Conservation (phyloP, 2,113 vertebrate genomes). For the Erythrolamprus reginae region DNA sequence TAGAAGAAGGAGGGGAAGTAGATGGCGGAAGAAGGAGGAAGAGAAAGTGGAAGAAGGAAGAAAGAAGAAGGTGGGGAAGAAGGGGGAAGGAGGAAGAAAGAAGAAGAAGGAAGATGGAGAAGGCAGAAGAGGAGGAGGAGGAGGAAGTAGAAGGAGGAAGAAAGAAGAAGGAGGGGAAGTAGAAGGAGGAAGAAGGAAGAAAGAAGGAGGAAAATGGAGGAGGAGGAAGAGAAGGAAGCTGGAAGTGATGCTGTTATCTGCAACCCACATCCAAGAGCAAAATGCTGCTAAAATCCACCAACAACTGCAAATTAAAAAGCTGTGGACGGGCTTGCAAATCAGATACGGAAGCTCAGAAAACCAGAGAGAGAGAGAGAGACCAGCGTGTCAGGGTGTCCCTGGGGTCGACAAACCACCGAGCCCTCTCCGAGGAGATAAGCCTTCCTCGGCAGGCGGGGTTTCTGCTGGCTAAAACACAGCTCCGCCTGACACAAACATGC, state of each 20-base stretch:
- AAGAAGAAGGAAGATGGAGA: fast-evolving
- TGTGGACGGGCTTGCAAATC: not conserved
- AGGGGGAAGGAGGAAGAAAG: not conserved
- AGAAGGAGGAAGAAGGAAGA: not conserved
- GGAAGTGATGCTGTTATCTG: not conserved
- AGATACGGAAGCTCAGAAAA: not conserved
- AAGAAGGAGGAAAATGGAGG: fast-evolving
- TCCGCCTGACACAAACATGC: not conserved
- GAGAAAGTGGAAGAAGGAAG: not conserved
- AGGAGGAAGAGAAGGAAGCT: not conserved
- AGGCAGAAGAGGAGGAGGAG: not conserved
- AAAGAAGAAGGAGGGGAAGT: not conserved
- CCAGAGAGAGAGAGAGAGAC: not conserved
- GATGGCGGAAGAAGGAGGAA: not conserved
- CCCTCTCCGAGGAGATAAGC: not conserved
- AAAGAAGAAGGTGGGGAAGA: fast-evolving
- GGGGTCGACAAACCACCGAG: not conserved
- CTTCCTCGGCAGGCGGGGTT: not conserved
- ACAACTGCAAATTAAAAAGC: not conserved
- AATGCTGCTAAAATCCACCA: not conserved
- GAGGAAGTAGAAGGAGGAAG: not conserved
- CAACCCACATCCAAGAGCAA: not conserved
- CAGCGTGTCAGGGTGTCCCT: not conserved
- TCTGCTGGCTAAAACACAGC: not conserved
- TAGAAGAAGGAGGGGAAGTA: not conserved